Base-by-base conservation (phyloP, 2,113 vertebrate genomes). In the Alethe diademata region DNA sequence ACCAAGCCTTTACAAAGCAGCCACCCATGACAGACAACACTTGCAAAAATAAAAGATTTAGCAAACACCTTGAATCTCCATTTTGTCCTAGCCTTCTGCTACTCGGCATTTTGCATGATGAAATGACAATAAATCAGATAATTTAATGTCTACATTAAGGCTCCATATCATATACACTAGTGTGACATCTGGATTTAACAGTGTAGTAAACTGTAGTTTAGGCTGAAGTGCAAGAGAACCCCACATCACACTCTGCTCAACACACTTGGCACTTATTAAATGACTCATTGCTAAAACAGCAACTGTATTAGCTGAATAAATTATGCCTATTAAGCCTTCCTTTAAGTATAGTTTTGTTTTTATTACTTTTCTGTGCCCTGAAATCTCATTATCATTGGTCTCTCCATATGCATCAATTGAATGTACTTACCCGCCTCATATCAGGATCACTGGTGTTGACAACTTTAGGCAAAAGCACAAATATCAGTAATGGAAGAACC, bases 401-500 rank as follows among this genome's bases (percentile, higher is more conserved):
- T 78, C 28, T 67, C 3, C 10, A 31, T 19, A 40, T 31, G n/a
- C 19, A 75, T 35, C 14, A 60, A 36, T 1, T 36, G 43, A 86
- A 18, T 2, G 2, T 64, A 81, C 97, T 98, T 97, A 99, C 99
- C 98, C 99, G 98, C 97, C 99, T 99, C 99, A 99, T 99, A 92
- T 99, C 99, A 90, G 99, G 99, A 91, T 99, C 99, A 88, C 99
- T 99, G 79, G 99, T 99, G 93, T 99, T 99, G 82, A 99, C 99
- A 88, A 99, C 99, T 97, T 99, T 99, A 62, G 99, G 99, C 72
- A 99, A 97, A 71, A 99, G 97, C 81, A 99, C 99, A 92, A 99
- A 99, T 96, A 99, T 99, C 95, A 99, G 96, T 94, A 99, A 98
- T 1, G 99, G 99, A 78, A 99, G 98, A 94, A 99, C 98, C 99